phyloP scores from a whole-genome alignment of 2,888 invertebrate species.

The Troglohyphantes excavatus region DNA sequence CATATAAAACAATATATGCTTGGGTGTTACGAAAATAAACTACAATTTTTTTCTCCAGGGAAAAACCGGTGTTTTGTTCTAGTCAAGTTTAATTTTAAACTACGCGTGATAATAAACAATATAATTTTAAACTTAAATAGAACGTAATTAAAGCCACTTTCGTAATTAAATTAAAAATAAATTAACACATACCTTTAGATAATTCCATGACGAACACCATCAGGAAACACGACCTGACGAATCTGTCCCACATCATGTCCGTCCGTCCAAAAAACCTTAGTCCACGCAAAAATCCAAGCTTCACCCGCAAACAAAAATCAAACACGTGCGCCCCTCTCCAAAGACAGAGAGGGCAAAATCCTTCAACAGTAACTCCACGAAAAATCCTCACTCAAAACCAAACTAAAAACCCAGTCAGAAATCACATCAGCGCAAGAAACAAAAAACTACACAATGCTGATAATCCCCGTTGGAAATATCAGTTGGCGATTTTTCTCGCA shows the following conservation, averaged over 20 bases:
- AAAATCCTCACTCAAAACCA: not conserved
- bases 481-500: too few species aligned
- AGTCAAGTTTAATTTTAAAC: too few species aligned
- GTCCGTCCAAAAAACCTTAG: not conserved
- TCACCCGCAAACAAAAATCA: not conserved
- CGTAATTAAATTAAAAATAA: too few species aligned
- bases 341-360: too few species aligned
- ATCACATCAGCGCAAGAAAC: not conserved
- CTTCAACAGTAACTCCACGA: not conserved
- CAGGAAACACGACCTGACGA: conserved; percentile 21
- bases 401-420: not conserved
- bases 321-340: not conserved
- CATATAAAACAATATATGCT: too few species aligned
- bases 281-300: not conserved
- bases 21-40: too few species aligned
- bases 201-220: conserved; percentile 46
- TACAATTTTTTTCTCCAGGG: too few species aligned
- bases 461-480: not conserved
- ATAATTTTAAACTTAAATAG: too few species aligned
- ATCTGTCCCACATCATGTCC: conserved; percentile 20
- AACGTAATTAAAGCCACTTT: too few species aligned
- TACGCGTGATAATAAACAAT: too few species aligned
- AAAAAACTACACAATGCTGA: not conserved
- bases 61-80: too few species aligned
- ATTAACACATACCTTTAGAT: conserved; percentile 44